Evolutionary conservation across 2,797 vertebrate genomes (phyloP).

Genomic region (Decapterus maruadsi): DNA sequence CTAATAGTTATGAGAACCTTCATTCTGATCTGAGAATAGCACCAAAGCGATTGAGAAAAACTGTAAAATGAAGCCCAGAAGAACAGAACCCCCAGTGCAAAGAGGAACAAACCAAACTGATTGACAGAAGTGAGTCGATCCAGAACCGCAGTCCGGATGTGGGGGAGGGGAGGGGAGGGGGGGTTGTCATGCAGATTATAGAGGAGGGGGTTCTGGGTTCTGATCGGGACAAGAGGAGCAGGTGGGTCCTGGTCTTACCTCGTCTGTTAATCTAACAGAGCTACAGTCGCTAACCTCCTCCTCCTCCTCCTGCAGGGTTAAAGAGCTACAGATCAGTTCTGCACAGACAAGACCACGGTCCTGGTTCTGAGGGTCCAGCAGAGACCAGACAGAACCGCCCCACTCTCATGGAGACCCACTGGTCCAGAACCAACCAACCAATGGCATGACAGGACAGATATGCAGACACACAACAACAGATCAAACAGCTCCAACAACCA

Average conservation of each 20-base stretch:
- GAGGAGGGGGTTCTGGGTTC: constrained; percentile 5
- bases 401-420: too few relatives aligned
- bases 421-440: too few relatives aligned
- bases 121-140: not conserved
- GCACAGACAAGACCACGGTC: constrained; percentile 5
- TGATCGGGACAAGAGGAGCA: constrained; percentile 20
- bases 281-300: constrained; percentile 75
- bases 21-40: too few relatives aligned
- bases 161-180: not conserved
- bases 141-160: not conserved
- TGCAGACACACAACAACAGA: too few relatives aligned
- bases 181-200: constrained; percentile 65
- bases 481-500: too few relatives aligned
- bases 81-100: constrained; percentile 17
- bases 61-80: constrained; percentile 7
- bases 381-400: too few relatives aligned
- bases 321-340: constrained; percentile 72
- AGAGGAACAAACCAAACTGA: constrained; percentile 6
- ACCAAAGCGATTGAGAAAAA: too few relatives aligned
- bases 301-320: constrained; percentile 74
- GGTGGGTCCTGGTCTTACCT: constrained; percentile 72
- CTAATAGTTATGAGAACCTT: too few relatives aligned
- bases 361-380: too few relatives aligned
- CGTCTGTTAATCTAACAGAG: constrained; percentile 74
- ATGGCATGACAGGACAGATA: too few relatives aligned